Evolutionary conservation across 2,113 vertebrate species (phyloP), one percentile per base, ranked within the genome.

Genomic region (Asarcornis scutulata): DNA sequence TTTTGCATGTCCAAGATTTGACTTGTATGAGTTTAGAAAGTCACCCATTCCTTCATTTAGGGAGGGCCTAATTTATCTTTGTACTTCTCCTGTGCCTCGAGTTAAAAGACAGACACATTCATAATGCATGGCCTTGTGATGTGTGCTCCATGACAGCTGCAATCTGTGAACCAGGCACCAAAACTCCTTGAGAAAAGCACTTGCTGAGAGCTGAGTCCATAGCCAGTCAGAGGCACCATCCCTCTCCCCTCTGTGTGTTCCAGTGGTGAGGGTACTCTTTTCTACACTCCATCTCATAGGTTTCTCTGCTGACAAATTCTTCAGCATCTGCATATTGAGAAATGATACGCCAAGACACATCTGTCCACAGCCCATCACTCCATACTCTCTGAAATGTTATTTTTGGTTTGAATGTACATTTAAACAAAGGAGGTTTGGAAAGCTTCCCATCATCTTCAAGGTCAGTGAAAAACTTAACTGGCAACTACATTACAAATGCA

Each of bases 101-200:
- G 86, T 93, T 86, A 92, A 91, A 60, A 93, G 93, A 69, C 73
- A 93, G 90, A 68, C 75, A 46, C 81, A 93, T 96, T 84, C 91
- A 96, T 95, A 94, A 95, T 94, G 76, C 50, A 96, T 91, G 59
- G 81, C 44, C 86, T 63, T 88, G 75, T 94, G 93, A 92, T 83
- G 84, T 88, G 93, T 76, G 95, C 85, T 85, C 89, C 84, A 80
- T 46, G 93, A 93, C 96, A 97, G 94, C 89, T 91, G 31, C 95
- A 91, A 60, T 87, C 92, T 95, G 93, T 76, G 93, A 94, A 23
- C 17, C 44, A 92, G 62, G 31, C 94, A 82, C 73, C 86, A 91
- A 74, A 88, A 76, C 81, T 96, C 84, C 77, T 44, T 23, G 83
- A 95, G 83, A 91, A 89, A 76, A 87, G 40, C 46, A 20, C 64